Evolutionary conservation across 2,113 vertebrate species (phyloP).

Genomic region (Pteropus alecto): DNA sequence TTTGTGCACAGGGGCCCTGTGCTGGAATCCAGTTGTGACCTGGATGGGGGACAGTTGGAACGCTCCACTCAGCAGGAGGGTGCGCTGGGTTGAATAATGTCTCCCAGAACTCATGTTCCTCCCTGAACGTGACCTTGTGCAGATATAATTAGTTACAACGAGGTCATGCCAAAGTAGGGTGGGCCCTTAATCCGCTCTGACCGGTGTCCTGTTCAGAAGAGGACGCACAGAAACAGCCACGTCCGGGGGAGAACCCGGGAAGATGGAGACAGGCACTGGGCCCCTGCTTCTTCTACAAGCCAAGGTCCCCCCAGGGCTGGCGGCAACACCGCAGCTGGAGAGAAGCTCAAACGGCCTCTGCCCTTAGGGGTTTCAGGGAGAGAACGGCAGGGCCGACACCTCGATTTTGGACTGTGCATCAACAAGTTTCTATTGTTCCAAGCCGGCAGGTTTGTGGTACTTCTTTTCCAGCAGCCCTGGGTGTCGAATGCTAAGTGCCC

Average conservation of each 20-base stretch:
- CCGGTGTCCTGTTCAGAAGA: not conserved
- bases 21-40: not conserved
- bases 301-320: too few species aligned
- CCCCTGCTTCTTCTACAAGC: fast-evolving
- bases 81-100: not conserved
- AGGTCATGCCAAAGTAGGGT: not conserved
- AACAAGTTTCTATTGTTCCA: too few species aligned
- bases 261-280: fast-evolving
- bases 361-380: not conserved
- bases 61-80: not conserved
- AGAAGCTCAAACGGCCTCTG: not conserved
- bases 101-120: not conserved
- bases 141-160: not conserved
- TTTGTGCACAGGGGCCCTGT: not conserved
- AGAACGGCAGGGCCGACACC: not conserved
- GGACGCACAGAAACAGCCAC: not conserved
- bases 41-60: too few species aligned
- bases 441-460: too few species aligned
- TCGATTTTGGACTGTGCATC: not conserved
- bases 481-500: too few species aligned
- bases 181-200: not conserved
- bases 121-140: not conserved
- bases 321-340: not conserved
- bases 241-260: fast-evolving
- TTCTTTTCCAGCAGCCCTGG: not conserved